Evolutionary conservation across 2,888 invertebrate species (phyloP).

Genomic region (Choristoneura rosaceana): DNA sequence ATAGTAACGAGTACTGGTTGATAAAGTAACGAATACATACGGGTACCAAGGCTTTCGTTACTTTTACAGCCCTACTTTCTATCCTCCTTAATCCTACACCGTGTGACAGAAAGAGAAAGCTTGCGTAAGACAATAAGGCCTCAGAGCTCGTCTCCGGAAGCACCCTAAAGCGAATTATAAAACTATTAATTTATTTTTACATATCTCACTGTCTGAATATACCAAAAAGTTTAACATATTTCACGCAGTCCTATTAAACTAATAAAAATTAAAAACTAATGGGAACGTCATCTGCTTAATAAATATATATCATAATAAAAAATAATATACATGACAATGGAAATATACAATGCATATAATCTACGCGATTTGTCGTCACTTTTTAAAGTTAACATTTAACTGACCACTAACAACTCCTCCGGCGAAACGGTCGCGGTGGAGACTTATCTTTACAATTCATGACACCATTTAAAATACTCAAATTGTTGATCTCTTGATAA

Average conservation of each 20-base stretch:
- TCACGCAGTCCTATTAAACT: background rate
- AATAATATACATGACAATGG: constrained; percentile 19
- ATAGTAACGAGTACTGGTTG: no score
- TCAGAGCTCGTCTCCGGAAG: no score
- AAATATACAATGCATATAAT: constrained; percentile 29
- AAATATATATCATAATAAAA: constrained; percentile 12
- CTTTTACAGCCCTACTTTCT: no score
- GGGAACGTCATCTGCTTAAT: constrained; percentile 29
- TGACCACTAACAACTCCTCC: background rate
- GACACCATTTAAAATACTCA: background rate
- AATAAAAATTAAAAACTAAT: constrained; percentile 25
- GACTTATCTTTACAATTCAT: background rate
- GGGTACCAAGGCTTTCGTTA: no score
- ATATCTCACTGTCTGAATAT: background rate
- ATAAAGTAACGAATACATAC: no score
- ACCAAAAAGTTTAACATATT: background rate
- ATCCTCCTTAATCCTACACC: no score
- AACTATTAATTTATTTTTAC: no score
- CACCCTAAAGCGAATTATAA: no score
- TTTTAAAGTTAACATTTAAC: background rate
- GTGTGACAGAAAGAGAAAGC: no score
- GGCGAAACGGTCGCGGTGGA: background rate
- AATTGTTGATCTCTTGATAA: no score
- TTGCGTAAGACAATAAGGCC: no score
- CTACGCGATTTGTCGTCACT: background rate